These are phyloP conservation scores for Drosophila setifemur DNA, from an alignment of 1,140 invertebrate genomes.

Conservation along the genomic window DNA sequence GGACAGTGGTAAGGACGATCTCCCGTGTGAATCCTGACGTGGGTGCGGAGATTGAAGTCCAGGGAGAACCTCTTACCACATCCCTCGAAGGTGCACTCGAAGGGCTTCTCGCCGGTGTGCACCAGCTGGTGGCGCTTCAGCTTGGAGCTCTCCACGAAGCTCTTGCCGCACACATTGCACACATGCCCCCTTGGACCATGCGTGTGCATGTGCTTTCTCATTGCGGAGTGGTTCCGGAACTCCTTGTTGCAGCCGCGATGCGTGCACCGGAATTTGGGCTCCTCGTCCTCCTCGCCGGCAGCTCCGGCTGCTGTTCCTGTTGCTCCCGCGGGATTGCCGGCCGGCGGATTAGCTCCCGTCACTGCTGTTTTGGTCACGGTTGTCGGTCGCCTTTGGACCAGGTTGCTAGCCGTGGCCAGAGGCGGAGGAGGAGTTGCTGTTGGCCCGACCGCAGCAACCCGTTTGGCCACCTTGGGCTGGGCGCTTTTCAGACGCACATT, in stretches of 20 bases:
- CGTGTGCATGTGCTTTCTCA: constrained; percentile 98
- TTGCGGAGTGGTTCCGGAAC: constrained; percentile 98
- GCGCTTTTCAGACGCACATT: constrained; percentile 69
- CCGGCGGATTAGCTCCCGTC: constrained; percentile 84
- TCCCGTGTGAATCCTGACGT: constrained; percentile 98
- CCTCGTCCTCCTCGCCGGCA: constrained; percentile 50
- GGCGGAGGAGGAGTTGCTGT: constrained; percentile 87
- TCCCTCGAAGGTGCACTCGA: constrained; percentile 98
- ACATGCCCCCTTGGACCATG: constrained; percentile 98
- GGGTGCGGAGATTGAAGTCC: constrained; percentile 93
- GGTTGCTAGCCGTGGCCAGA: constrained; percentile 85
- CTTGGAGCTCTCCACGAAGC: constrained; percentile 98
- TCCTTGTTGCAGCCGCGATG: constrained; percentile 98
- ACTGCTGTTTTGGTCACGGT: constrained; percentile 22
- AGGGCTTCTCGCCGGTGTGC: constrained; percentile 96
- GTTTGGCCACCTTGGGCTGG: constrained; percentile 82
- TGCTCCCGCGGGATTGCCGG: not conserved
- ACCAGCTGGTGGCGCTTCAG: constrained; percentile 96
- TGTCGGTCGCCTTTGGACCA: constrained; percentile 9
- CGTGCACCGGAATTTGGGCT: constrained; percentile 89
- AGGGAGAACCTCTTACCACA: constrained; percentile 98
- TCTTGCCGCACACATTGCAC: constrained; percentile 98
- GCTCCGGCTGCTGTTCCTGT: not conserved
- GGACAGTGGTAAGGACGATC: constrained; percentile 99
- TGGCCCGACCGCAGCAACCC: constrained; percentile 73